A percentile compares a stretch with the other conserved stretches of the same genome.
phyloP scores from a whole-genome alignment of 1,140 invertebrate species.

The Sesamia nonagrioides region DNA sequence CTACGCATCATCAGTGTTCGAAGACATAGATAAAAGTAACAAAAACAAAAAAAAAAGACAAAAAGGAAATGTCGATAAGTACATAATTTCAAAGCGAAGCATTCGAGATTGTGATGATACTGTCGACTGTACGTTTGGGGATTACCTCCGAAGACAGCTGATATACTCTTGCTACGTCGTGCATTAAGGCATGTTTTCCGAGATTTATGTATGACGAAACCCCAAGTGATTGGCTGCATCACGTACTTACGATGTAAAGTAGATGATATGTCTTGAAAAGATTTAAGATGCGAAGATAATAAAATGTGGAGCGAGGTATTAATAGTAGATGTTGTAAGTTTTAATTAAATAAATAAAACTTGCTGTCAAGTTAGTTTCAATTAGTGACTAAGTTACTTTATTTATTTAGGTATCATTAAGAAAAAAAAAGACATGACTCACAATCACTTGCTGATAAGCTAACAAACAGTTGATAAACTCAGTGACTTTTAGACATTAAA shows the following conservation, averaged over 20 bases:
- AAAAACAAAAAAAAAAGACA: not conserved
- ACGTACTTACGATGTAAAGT: constrained; percentile 27
- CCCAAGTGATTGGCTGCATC: constrained; percentile 49
- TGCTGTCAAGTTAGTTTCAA: too few species aligned
- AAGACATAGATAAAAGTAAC: constrained; percentile 14
- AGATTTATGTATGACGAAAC: constrained; percentile 54
- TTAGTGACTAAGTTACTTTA: not conserved
- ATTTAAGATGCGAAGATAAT: not conserved
- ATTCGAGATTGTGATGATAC: constrained; percentile 25
- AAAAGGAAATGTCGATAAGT: not conserved
- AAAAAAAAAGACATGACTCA: not conserved
- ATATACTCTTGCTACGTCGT: constrained; percentile 47
- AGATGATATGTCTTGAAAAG: constrained; percentile 17
- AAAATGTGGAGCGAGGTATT: not conserved
- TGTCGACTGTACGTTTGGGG: constrained; percentile 40
- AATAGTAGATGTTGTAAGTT: not conserved
- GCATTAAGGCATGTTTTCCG: constrained; percentile 2
- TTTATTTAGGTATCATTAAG: not conserved
- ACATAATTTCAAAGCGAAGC: not conserved
- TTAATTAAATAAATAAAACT: too few species aligned
- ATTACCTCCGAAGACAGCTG: constrained; percentile 46
- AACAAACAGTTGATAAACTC: constrained; percentile 5
- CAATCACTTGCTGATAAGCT: too few species aligned
- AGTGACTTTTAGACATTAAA: not conserved
- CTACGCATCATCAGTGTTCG: not conserved